Evolutionary conservation across 2,113 vertebrate species (phyloP).

Genomic region (Nibea coibor): DNA sequence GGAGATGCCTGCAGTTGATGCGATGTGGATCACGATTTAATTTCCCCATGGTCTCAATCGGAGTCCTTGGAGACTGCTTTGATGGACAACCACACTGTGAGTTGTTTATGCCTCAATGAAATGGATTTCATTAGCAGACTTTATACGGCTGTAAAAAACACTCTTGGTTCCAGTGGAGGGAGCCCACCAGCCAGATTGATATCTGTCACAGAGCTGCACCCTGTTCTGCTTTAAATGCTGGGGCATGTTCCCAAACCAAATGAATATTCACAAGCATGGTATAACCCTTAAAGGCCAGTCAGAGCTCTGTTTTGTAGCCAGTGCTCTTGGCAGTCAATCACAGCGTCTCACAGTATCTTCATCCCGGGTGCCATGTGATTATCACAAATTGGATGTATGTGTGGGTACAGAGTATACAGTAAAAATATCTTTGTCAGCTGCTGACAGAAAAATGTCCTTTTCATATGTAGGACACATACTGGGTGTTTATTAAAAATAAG

Average conservation of each 20-base stretch:
- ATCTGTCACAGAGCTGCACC: conserved; percentile 18
- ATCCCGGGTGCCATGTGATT: conserved; percentile 15
- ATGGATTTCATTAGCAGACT: conserved; percentile 57
- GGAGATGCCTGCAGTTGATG: conserved; percentile 26
- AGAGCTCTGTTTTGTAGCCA: conserved; percentile 48
- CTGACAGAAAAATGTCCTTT: background rate
- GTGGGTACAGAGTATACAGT: background rate
- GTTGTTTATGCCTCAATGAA: conserved; percentile 52
- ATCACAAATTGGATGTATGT: conserved; percentile 11
- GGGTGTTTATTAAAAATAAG: too few species aligned
- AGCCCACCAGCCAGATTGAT: conserved; percentile 32
- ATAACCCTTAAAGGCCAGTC: conserved; percentile 26
- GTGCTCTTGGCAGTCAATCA: conserved; percentile 38
- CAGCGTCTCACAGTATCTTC: conserved; percentile 4
- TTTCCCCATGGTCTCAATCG: conserved; percentile 63
- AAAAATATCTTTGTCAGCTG: conserved; percentile 11
- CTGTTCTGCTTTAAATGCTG: conserved; percentile 35
- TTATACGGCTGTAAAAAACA: conserved; percentile 22
- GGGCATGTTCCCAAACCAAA: conserved; percentile 27
- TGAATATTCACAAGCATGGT: conserved; percentile 63
- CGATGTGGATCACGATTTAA: conserved; percentile 58
- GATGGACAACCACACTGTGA: conserved; percentile 54
- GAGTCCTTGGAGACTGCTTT: conserved; percentile 44
- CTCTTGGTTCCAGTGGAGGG: conserved; percentile 12
- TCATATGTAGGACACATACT: background rate